Evolutionary conservation across 2,888 invertebrate species (phyloP), one percentile per base, ranked within the genome.

Genomic region (Hirtodrosophila trivittata): DNA sequence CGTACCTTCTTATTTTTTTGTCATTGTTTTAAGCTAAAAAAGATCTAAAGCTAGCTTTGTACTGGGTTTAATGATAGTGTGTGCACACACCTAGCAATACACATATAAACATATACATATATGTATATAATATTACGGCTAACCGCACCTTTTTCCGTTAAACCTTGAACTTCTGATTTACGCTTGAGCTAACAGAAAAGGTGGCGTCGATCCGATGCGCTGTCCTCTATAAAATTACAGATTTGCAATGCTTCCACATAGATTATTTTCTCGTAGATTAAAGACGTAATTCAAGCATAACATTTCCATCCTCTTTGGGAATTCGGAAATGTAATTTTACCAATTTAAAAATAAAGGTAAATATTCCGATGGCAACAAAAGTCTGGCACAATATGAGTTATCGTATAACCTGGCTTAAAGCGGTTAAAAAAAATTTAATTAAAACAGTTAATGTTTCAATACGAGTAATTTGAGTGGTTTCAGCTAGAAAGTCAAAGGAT

Each of bases 121-220:
- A 13, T 10, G 21, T 32, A 37, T 30, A 28, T 39, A 39, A 52
- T 58, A 51, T 58, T 43, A 46, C 38, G 59, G 64, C 47, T 63
- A 81, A 65, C 77, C 77, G 74, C 77, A 58, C 77, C 77, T 77
- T 70, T 81, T 85, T 70, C 77, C 77, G 82, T 66, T 77, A 81
- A 81, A 41, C 77, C 38, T 74, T 74, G 47, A 66, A 68, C 85
- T 73, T 73, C 42, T 57, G 60, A 54, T 67, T 62, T 58, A 74
- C 62, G 77, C 65, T 66, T 73, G 49, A 77, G 55, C 63, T 74
- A 55, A 70, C 59, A 81, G 60, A 65, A 46, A 59, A 58, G 33
- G 14, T 10, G 21, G 28, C 41, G 10, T 47, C 41, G 42, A 30
- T n/a, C 18, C 18, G 5, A 21, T 21, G 18, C 5, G 3, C 18